These are phyloP conservation scores for Heliothis virescens DNA, from an alignment of 1,140 invertebrate species.

Conservation along the genomic window DNA sequence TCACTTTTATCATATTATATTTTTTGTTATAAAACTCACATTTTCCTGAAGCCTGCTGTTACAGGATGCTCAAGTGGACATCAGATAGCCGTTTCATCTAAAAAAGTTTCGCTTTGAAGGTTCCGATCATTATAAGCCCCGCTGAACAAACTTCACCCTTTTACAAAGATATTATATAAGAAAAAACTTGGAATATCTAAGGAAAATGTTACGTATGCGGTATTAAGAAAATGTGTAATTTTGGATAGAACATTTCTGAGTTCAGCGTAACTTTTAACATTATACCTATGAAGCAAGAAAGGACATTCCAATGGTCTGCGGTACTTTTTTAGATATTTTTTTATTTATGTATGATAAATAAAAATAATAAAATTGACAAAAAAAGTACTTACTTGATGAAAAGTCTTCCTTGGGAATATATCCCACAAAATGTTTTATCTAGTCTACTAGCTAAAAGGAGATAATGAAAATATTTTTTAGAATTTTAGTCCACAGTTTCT, in stretches of 20 bases:
- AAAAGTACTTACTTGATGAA: no score
- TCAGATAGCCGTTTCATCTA: slow-evolving; percentile 30
- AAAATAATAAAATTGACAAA: no score
- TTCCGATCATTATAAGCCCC: slow-evolving; percentile 39
- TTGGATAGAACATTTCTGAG: background rate
- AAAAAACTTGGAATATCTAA: slow-evolving; percentile 15
- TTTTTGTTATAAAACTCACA: background rate
- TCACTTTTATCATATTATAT: background rate
- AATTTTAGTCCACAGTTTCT: no score
- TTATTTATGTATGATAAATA: no score
- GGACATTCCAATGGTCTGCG: no score
- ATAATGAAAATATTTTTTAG: no score
- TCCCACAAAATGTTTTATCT: no score
- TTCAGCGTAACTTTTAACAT: background rate
- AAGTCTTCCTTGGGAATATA: no score
- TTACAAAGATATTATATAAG: slow-evolving; percentile 19
- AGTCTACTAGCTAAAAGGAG: no score
- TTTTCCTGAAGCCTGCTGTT: background rate
- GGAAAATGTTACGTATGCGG: background rate
- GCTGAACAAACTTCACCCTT: slow-evolving; percentile 29
- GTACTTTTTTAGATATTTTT: no score
- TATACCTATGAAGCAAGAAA: background rate
- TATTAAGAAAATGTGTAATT: background rate
- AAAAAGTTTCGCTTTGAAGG: slow-evolving; percentile 35
- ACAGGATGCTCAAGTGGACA: slow-evolving; percentile 17